Base-by-base conservation (phyloP, 2,113 vertebrate species). In the Rostratula benghalensis region DNA sequence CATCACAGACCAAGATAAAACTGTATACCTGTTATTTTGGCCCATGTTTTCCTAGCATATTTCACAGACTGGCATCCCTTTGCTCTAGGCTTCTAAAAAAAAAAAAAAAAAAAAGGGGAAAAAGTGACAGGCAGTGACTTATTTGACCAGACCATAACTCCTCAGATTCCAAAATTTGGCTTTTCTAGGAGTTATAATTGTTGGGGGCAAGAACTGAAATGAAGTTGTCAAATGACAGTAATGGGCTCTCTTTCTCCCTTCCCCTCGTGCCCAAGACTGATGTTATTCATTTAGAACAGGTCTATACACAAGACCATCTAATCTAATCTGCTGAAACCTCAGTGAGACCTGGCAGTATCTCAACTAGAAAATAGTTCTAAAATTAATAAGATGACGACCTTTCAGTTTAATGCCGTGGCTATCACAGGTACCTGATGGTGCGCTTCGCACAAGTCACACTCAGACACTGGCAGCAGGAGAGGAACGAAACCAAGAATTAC, bases 261-360 rank as follows among this genome's bases (percentile, higher is more conserved):
- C 22, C 18, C 41, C 31, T 61, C 54, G 68, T 74, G 15, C 45
- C 39, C 65, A 53, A 64, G 89, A 87, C 70, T 27, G 73, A 83
- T 64, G 37, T 14, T 39, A 33, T 48, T 89, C 70, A 84, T 88
- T 89, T 56, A 77, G 41, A 89, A 51, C 31, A 79, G 69, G 50
- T 90, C 94, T 83, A 24, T 54, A 78, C 45, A 65, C 30, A 33
- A 73, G 53, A 54, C 46, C 45, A 87, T 73, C 83, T 93, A 90
- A 95, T 83, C 90, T 69, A 78, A 96, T 92, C 83, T 83, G 59
- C 63, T 48, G 76, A 92, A 88, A 77, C 71, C 73, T 78, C 27
- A 18, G 60, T 35, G 37, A 92, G 70, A 75, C 81, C 80, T 84
- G 77, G 65, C 83, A 82, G 57, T 46, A 91, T 21, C 78, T 93